Conservation (phyloP, 2,113 vertebrate species). For the Typhlomys cinereus region DNA sequence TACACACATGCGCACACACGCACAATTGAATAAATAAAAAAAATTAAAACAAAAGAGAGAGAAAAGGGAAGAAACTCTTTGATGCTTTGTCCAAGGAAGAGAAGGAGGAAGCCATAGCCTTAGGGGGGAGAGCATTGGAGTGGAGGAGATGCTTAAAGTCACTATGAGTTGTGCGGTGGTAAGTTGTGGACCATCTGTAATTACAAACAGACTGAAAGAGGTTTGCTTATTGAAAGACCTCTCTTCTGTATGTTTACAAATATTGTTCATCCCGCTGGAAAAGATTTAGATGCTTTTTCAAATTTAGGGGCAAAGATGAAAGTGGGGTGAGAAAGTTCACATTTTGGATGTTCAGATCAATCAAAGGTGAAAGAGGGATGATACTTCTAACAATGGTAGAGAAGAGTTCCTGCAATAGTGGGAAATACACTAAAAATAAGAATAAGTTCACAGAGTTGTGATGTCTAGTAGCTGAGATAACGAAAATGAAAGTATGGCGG, state of each 20-base stretch:
- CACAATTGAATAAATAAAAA: too few species aligned
- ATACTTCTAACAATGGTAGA: not conserved
- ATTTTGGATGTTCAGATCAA: conserved; percentile 51
- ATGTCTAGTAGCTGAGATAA: not conserved
- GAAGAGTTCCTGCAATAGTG: conserved; percentile 37
- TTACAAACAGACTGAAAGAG: conserved; percentile 29
- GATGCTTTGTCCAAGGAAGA: too few species aligned
- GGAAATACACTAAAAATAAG: conserved; percentile 31
- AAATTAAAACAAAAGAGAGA: too few species aligned
- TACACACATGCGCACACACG: too few species aligned
- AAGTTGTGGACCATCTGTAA: not conserved
- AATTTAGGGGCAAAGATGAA: conserved; percentile 53
- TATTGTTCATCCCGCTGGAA: conserved; percentile 36
- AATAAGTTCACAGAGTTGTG: conserved; percentile 19
- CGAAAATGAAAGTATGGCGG: conserved; percentile 40
- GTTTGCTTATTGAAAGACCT: conserved; percentile 33
- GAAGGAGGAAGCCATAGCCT: too few species aligned
- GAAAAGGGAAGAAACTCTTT: too few species aligned
- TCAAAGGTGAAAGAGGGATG: conserved; percentile 25
- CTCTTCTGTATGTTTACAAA: conserved; percentile 32
- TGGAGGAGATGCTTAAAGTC: too few species aligned
- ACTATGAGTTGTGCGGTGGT: too few species aligned
- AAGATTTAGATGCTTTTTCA: conserved; percentile 40
- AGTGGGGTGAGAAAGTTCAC: conserved; percentile 40
- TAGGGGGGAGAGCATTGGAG: too few species aligned